Evolutionary conservation across 2,113 vertebrate genomes (phyloP).

Genomic region (Acinonyx jubatus): DNA sequence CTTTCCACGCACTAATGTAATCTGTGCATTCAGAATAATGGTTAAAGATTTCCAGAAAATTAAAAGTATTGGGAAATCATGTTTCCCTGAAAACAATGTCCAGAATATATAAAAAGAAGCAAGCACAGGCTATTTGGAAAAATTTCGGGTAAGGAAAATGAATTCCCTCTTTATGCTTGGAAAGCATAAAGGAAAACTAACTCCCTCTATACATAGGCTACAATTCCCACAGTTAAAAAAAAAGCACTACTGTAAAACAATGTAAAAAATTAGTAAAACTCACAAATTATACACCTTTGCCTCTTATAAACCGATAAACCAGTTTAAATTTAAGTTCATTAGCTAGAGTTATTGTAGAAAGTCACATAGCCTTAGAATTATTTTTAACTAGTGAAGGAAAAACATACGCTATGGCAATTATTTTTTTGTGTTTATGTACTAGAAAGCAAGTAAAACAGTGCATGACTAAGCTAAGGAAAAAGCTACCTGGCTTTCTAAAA

Average conservation of each 20-base stretch:
- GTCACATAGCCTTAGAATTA: background rate
- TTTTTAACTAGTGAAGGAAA: slow-evolving; percentile 1
- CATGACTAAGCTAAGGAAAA: background rate
- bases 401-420: background rate
- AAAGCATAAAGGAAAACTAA: background rate
- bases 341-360: background rate
- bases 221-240: background rate
- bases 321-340: slow-evolving; percentile 35
- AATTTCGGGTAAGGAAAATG: background rate
- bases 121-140: background rate
- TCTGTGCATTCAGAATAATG: background rate
- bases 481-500: background rate
- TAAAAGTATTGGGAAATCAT: background rate
- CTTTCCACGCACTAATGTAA: background rate
- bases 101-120: background rate
- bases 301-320: background rate
- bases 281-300: background rate
- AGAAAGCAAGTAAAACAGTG: background rate
- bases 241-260: background rate
- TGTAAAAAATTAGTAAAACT: background rate
- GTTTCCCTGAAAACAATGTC: background rate
- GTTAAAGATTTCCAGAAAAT: background rate
- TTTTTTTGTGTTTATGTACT: background rate
- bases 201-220: background rate
- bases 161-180: background rate